Evolutionary conservation across 2,113 vertebrate genomes (phyloP), one percentile per base, ranked within the genome.

Genomic region (Nestor notabilis): DNA sequence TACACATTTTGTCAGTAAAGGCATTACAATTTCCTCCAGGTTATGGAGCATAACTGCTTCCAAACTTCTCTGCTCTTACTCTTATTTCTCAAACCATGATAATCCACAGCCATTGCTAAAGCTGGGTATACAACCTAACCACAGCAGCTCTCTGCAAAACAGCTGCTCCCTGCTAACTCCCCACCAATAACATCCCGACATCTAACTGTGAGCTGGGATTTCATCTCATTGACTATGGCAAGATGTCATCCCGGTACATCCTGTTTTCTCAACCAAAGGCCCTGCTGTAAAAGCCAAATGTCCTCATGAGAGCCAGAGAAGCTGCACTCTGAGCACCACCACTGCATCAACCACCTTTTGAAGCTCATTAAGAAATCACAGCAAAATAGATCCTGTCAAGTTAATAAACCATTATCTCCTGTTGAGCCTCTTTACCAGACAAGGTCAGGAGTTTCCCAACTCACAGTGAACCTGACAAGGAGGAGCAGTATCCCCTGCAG

Each of bases 221-320:
- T 85, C 12, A 0, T 10, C 24, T 69, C 18, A 15, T 0, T 15
- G 29, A 70, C 17, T 10, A 33, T 0, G 9, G 46, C 16, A 46
- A 29, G 25, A 35, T 10, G 13, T 66, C 82, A 72, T 11, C n/a
- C 74, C 1, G 1, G 6, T 21, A 84, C 37, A 44, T 19, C 6
- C 17, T 63, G 9, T n/a, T 72, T 94, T 31, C 63, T 79, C 78
- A 44, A 4, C 23, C 25, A 64, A 80, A 71, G 8, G 11, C 23
- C 16, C 33, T 8, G 3, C 35, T 47, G 33, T 5, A 64, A 33
- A n/a, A 81, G 49, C 24, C 77, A 76, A 53, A 87, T 18, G 41
- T 71, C 25, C 23, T 55, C 0, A 0, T 10, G 31, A 43, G 83
- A 78, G 47, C 18, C 75, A 46, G 43, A 74, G 43, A 80, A 75